Conservation (phyloP, 1,140 invertebrate species). For the Drosophila eugracilis region DNA sequence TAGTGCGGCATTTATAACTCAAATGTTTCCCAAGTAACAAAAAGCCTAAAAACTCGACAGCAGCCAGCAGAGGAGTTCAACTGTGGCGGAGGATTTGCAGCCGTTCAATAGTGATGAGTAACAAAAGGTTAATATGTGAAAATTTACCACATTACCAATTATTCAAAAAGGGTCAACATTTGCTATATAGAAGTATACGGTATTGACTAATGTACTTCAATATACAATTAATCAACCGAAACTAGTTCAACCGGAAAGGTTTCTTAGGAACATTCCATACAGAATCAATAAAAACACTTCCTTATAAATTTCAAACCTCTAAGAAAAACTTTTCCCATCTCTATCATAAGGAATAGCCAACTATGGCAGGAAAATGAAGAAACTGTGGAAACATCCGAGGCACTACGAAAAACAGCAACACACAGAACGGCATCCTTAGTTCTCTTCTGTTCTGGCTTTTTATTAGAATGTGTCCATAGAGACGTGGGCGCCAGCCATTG, state of each 20-base stretch:
- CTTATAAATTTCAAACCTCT: background rate
- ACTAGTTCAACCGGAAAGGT: too few relatives aligned
- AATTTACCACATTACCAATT: background rate
- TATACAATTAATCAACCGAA: too few relatives aligned
- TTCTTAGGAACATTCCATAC: too few relatives aligned
- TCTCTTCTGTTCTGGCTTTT: conserved; percentile 69
- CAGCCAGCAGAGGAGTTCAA: conserved; percentile 23
- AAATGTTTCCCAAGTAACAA: conserved; percentile 60
- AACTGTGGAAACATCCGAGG: conserved; percentile 35
- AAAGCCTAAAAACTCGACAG: conserved; percentile 46
- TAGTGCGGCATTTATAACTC: conserved; percentile 81
- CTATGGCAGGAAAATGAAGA: conserved; percentile 30
- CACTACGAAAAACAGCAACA: conserved; percentile 56
- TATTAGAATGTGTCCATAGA: conserved; percentile 80
- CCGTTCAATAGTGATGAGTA: conserved; percentile 51
- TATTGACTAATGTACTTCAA: too few relatives aligned
- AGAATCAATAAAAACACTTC: background rate
- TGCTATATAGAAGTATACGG: background rate
- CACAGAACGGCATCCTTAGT: conserved; percentile 62
- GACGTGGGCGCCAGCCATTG: conserved; percentile 75
- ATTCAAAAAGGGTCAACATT: too few relatives aligned
- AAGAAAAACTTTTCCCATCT: conserved; percentile 29
- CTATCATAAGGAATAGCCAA: conserved; percentile 25
- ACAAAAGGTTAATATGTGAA: too few relatives aligned
- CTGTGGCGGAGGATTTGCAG: conserved; percentile 27